Evolutionary conservation across 2,888 invertebrate species (phyloP).

Genomic region (Colostygia pectinataria): DNA sequence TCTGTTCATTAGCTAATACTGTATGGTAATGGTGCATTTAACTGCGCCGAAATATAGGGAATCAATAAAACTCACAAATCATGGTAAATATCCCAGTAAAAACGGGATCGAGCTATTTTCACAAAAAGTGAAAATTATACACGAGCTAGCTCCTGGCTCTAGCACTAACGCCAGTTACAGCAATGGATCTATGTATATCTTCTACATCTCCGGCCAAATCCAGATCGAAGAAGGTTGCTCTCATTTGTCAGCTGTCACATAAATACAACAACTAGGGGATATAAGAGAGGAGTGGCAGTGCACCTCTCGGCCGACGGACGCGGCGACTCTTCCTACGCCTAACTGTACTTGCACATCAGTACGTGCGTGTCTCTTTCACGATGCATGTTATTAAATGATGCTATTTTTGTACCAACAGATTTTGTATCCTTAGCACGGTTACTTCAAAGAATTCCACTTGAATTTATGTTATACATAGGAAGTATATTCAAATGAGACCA

Average conservation of each 20-base stretch:
- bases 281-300: conserved; percentile 21
- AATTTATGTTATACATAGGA: conserved; percentile 81
- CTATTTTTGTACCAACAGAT: conserved; percentile 70
- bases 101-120: too few relatives aligned
- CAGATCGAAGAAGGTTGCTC: background rate
- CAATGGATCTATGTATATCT: too few relatives aligned
- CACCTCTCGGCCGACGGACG: conserved; percentile 18
- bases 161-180: too few relatives aligned
- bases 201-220: background rate
- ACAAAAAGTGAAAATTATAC: too few relatives aligned
- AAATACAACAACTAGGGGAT: conserved; percentile 9
- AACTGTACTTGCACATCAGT: conserved; percentile 48
- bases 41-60: too few relatives aligned
- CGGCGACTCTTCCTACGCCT: conserved; percentile 37
- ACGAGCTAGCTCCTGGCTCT: too few relatives aligned
- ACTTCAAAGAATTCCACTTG: conserved; percentile 76
- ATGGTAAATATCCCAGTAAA: too few relatives aligned
- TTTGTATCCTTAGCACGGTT: conserved; percentile 75
- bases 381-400: conserved; percentile 70
- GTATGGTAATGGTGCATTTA: too few relatives aligned
- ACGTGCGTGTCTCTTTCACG: conserved; percentile 50
- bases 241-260: conserved; percentile 21
- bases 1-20: too few relatives aligned
- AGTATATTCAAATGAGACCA: conserved; percentile 81
- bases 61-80: too few relatives aligned